A percentile compares a stretch with the other conserved stretches of the same genome.
These are phyloP conservation scores for Myocastor coypus DNA, from an alignment of 2,113 vertebrate species.

Conservation along the genomic window DNA sequence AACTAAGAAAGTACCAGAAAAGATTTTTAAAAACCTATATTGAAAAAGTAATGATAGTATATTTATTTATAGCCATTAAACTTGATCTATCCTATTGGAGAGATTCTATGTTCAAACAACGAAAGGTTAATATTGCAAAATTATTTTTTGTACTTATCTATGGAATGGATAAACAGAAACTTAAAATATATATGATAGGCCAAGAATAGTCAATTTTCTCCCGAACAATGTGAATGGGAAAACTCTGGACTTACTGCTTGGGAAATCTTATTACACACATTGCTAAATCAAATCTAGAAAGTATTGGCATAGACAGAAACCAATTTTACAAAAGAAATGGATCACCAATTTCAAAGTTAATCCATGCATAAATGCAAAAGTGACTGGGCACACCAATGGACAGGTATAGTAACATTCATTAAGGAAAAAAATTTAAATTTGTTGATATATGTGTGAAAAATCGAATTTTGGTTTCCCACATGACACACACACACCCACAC, in stretches of 20 bases:
- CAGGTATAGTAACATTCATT: not conserved
- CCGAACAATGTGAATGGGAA: not conserved
- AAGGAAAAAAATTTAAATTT: not conserved
- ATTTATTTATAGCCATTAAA: slow-evolving; percentile 16
- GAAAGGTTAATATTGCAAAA: not conserved
- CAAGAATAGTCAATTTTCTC: not conserved
- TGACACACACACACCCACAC: no score
- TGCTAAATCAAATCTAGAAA: not conserved
- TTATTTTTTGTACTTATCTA: not conserved
- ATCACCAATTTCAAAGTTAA: not conserved
- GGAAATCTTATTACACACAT: not conserved
- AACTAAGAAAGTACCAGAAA: not conserved
- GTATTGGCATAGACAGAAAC: not conserved
- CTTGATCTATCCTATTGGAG: not conserved
- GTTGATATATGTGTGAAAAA: not conserved
- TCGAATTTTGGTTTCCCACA: not conserved
- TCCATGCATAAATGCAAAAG: not conserved
- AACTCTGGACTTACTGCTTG: not conserved
- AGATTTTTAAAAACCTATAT: not conserved
- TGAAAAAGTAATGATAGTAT: not conserved
- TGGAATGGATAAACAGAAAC: not conserved
- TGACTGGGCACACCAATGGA: not conserved
- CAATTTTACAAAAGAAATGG: not conserved
- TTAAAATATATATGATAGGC: not conserved
- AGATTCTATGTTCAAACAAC: not conserved